Evolutionary conservation across 2,113 vertebrate genomes (phyloP).

Genomic region (Lipotes vexillifer): DNA sequence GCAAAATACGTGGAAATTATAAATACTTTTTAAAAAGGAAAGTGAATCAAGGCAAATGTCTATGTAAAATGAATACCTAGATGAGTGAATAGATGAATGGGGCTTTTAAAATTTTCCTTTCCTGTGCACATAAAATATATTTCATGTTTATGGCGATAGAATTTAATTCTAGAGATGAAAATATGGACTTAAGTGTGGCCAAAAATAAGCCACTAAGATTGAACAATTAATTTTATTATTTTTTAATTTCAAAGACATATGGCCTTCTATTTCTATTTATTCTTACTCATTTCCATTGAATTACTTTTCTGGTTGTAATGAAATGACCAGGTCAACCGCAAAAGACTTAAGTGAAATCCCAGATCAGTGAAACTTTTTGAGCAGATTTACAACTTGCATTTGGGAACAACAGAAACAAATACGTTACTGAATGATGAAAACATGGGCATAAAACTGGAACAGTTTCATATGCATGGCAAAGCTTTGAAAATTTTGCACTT

Average conservation of each 20-base stretch:
- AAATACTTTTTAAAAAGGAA: background rate
- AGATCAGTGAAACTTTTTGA: slow-evolving; percentile 5
- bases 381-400: background rate
- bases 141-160: background rate
- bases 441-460: background rate
- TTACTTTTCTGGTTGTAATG: background rate
- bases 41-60: background rate
- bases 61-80: background rate
- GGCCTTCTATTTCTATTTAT: background rate
- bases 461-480: slow-evolving; percentile 31
- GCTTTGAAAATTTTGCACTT: slow-evolving; percentile 23
- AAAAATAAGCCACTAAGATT: slow-evolving; percentile 13
- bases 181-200: background rate
- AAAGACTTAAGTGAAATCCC: slow-evolving; percentile 6
- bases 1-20: background rate
- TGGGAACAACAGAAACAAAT: slow-evolving; percentile 28
- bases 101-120: background rate
- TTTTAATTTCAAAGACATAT: slow-evolving; percentile 27
- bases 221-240: background rate
- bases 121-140: background rate
- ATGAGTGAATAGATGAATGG: background rate
- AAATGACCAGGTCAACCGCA: background rate
- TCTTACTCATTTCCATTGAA: background rate
- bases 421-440: slow-evolving; percentile 34
- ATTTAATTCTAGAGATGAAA: slow-evolving; percentile 1